Percentiles rank a stretch among this genome's conserved stretches.
Conservation (phyloP, 1,140 invertebrate genomes). For the Drosophila sucinea region DNA sequence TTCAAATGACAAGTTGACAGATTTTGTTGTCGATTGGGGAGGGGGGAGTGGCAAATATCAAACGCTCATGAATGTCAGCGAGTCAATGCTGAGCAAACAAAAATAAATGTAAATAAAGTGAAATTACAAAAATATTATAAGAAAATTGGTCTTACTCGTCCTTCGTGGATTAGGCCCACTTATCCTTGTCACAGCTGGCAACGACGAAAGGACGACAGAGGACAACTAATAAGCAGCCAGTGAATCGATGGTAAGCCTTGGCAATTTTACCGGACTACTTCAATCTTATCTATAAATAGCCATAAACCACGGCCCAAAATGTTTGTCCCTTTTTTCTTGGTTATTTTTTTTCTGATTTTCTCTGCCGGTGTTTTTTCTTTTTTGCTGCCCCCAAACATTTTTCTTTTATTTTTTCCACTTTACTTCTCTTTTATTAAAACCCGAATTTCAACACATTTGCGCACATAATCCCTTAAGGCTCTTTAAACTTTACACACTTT, state of each 20-base stretch:
- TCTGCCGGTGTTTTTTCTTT: constrained; percentile 18
- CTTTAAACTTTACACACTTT: constrained; percentile 83
- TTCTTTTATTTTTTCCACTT: constrained; percentile 44
- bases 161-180: constrained; percentile 64
- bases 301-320: constrained; percentile 69
- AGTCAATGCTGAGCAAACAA: constrained; percentile 76
- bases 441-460: constrained; percentile 81
- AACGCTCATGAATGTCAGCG: constrained; percentile 52
- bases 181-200: constrained; percentile 71
- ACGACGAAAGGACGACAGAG: constrained; percentile 20
- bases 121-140: constrained; percentile 73
- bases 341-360: constrained; percentile 31
- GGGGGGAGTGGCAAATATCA: constrained; percentile 44
- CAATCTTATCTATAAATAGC: constrained; percentile 76
- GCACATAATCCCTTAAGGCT: constrained; percentile 82
- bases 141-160: constrained; percentile 53
- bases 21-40: constrained; percentile 36
- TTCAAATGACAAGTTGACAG: constrained; percentile 63
- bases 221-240: constrained; percentile 71
- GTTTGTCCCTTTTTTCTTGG: constrained; percentile 49
- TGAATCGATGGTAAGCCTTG: constrained; percentile 53
- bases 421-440: constrained; percentile 52
- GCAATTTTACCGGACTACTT: constrained; percentile 41
- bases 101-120: constrained; percentile 73
- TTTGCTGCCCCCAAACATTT: not conserved